Evolutionary conservation across 2,797 vertebrate species (phyloP), one percentile per base, ranked within the genome.

Genomic region (Cossypha caffra): DNA sequence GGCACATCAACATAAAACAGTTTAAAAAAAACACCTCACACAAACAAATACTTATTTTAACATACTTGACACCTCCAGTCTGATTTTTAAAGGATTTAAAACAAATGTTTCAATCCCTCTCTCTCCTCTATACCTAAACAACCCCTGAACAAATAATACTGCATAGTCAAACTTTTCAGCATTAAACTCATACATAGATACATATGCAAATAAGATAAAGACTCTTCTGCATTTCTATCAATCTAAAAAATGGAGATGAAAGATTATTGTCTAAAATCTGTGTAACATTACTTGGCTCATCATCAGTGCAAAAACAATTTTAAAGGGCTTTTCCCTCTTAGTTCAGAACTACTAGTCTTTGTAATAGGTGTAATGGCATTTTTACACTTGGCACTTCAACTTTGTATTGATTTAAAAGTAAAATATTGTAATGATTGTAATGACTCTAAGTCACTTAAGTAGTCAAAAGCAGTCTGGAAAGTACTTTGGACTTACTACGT

Each of bases 11-110:
- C 4, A 10, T 52, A 16, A 79, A 93, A 59, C 3, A 35, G n/a
- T 31, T 66, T 28, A 1, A 1, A 43, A 52, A 67, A 64, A 8
- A 0, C 7, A 24, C 10, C 9, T 72, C 1, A 1, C 13, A 45
- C 40, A 63, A 85, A 40, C 2, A 61, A 85, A 43, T 1, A 61
- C 14, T 61, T 68, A 68, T n/a, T 93, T 90, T 52, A 57, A 47
- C 35, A 62, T 37, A 28, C 11, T 76, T 64, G 72, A 75, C 14
- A 17, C 4, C 21, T 13, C 13, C 57, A 51, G 24, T 48, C 24
- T 33, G 24, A 31, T 45, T 83, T 63, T 80, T n/a, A 54, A 51
- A 76, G 12, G 13, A 45, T 57, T 79, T 55, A 43, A 51, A 43
- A 35, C 23, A 24, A 8, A 45, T 48, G 48, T 59, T 88, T 69